phyloP scores from a whole-genome alignment of 2,888 invertebrate species.

The Monopis laevigella region DNA sequence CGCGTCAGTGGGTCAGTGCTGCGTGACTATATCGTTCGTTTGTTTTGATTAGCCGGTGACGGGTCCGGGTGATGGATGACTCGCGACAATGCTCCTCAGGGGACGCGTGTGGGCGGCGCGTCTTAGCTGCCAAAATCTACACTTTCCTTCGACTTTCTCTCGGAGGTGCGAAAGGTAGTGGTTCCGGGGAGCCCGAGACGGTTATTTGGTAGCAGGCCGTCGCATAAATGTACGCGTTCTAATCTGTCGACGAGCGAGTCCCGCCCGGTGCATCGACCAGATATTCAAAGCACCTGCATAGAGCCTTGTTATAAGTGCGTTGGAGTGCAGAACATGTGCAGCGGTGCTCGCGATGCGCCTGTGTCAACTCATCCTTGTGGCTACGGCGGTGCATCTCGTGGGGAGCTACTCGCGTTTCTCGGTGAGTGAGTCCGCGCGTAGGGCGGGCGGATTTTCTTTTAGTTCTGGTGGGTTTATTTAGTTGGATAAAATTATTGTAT shows the following conservation, averaged over 20 bases:
- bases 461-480: too few relatives aligned
- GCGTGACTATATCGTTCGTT: conserved; percentile 35
- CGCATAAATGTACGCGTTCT: conserved; percentile 61
- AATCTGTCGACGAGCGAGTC: conserved; percentile 35
- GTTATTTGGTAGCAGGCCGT: conserved; percentile 59
- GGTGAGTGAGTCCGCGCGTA: conserved; percentile 41
- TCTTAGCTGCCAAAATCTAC: conserved; percentile 62
- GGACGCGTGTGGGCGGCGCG: conserved; percentile 58
- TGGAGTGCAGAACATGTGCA: conserved; percentile 28
- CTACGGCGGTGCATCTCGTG: conserved; percentile 23
- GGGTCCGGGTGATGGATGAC: conserved; percentile 50
- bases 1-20: conserved; percentile 7
- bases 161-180: conserved; percentile 62
- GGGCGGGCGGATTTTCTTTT: conserved; percentile 54
- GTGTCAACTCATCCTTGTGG: conserved; percentile 13
- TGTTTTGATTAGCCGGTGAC: conserved; percentile 39
- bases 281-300: conserved; percentile 65
- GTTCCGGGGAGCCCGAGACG: conserved; percentile 54
- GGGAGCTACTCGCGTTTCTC: conserved; percentile 59
- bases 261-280: conserved; percentile 39
- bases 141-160: conserved; percentile 67
- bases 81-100: conserved; percentile 56
- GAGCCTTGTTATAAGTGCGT: conserved; percentile 50
- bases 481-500: too few relatives aligned
- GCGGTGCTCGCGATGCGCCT: conserved; percentile 4